Percentiles rank a stretch among this genome's conserved stretches.
Conservation (phyloP, 1,140 invertebrate genomes). For the Globodera rostochiensis region DNA sequence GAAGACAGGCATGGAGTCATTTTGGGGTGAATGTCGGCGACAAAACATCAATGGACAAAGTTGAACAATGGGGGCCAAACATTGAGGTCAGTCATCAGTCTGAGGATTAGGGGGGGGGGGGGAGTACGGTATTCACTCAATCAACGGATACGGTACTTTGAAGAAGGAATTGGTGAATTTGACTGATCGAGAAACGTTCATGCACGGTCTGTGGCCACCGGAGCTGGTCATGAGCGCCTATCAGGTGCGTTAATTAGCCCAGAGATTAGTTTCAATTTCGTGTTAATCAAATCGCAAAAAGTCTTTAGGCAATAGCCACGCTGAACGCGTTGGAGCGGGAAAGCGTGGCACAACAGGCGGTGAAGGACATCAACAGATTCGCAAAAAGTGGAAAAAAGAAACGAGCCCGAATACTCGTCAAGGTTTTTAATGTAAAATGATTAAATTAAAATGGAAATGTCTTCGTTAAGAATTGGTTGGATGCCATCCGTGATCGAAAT, state of each 20-base stretch:
- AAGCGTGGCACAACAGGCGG: constrained; percentile 35
- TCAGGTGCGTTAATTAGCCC: constrained; percentile 3
- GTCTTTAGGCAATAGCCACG: constrained; percentile 39
- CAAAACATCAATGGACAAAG: not conserved
- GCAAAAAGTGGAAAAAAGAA: constrained; percentile 20
- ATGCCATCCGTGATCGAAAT: constrained; percentile 50
- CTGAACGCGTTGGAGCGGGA: constrained; percentile 47
- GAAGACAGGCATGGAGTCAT: constrained; percentile 45
- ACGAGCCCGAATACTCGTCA: constrained; percentile 40
- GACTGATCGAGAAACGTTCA: constrained; percentile 36
- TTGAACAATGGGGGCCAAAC: constrained; percentile 26
- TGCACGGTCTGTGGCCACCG: constrained; percentile 29
- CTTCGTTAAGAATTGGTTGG: constrained; percentile 49
- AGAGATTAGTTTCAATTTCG: too few species aligned
- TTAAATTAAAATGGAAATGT: constrained; percentile 12
- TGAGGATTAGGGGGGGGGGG: too few species aligned
- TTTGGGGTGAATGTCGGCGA: constrained; percentile 31
- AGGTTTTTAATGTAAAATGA: constrained; percentile 7
- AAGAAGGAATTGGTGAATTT: constrained; percentile 35
- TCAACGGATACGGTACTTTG: not conserved
- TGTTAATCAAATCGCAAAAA: too few species aligned
- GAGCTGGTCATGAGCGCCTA: constrained; percentile 41
- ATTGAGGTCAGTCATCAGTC: constrained; percentile 35
- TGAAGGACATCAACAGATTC: constrained; percentile 36
- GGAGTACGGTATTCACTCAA: not conserved